Evolutionary conservation across 2,113 vertebrate species (phyloP).

Genomic region (Eublepharis macularius): DNA sequence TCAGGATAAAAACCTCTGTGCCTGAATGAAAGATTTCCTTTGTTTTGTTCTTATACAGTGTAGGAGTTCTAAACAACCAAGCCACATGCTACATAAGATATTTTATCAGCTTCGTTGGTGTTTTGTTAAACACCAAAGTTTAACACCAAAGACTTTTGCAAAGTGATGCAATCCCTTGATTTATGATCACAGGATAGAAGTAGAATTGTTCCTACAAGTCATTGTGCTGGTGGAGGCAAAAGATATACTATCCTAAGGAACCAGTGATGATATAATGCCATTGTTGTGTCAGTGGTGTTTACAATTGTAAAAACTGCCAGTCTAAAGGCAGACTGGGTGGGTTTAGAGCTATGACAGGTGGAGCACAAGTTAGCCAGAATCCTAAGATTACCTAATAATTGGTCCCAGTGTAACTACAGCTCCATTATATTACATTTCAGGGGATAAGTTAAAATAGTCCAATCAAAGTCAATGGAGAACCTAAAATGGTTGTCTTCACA

Average conservation of each 20-base stretch:
- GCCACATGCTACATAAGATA: constrained; percentile 5
- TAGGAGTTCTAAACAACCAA: neutral
- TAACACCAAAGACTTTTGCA: neutral
- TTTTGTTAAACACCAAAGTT: too few relatives aligned
- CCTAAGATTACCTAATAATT: neutral
- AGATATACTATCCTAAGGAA: neutral
- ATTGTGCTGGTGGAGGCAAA: neutral
- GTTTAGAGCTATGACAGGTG: too few relatives aligned
- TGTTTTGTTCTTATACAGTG: constrained; percentile 8
- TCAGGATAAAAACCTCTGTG: neutral
- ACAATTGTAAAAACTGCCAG: neutral
- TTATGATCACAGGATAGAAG: neutral
- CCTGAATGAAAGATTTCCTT: constrained; percentile 23
- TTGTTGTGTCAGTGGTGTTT: neutral
- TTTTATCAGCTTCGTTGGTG: neutral
- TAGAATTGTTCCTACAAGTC: neutral
- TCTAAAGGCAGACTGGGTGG: neutral
- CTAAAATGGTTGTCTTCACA: neutral
- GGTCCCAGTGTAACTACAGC: too few relatives aligned
- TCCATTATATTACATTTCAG: neutral
- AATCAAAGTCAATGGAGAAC: neutral
- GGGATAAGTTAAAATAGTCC: neutral
- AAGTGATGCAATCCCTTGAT: neutral
- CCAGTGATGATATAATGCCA: neutral
- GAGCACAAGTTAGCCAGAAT: neutral